phyloP scores from a whole-genome alignment of 2,888 invertebrate species.

The Lutraria lutraria region DNA sequence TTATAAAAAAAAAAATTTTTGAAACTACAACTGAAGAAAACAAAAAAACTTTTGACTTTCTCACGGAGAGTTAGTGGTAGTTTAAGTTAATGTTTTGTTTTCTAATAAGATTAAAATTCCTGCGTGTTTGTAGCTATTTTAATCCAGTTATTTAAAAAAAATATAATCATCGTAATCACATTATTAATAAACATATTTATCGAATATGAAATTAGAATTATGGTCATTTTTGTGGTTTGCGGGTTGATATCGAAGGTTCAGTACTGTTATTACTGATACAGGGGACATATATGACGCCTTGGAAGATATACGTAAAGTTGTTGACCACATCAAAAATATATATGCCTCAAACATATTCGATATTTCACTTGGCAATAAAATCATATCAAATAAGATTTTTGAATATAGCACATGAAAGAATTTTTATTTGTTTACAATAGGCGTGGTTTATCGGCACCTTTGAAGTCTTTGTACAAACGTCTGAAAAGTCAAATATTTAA shows the following conservation, averaged over 20 bases:
- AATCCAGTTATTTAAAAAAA: neutral
- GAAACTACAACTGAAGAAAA: too few relatives aligned
- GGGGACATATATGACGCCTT: neutral
- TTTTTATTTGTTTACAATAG: constrained; percentile 19
- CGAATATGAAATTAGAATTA: neutral
- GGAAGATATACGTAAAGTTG: neutral
- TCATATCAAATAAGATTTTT: neutral
- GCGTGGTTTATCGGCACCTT: neutral
- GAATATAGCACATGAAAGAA: neutral
- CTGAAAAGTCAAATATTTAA: neutral
- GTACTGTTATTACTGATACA: neutral
- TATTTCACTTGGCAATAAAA: neutral
- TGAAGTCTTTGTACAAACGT: neutral
- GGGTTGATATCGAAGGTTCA: neutral
- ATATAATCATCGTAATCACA: neutral
- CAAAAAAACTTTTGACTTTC: neutral
- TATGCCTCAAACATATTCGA: neutral
- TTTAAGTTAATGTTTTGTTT: constrained; percentile 9
- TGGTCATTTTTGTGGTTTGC: neutral
- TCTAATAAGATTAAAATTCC: constrained; percentile 15
- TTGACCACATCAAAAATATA: neutral
- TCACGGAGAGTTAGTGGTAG: neutral
- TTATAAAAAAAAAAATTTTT: too few relatives aligned
- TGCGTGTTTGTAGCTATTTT: neutral
- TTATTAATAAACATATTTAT: constrained; percentile 9